These are phyloP conservation scores for Heliornis fulica DNA, from an alignment of 2,113 vertebrate genomes.

Conservation along the genomic window DNA sequence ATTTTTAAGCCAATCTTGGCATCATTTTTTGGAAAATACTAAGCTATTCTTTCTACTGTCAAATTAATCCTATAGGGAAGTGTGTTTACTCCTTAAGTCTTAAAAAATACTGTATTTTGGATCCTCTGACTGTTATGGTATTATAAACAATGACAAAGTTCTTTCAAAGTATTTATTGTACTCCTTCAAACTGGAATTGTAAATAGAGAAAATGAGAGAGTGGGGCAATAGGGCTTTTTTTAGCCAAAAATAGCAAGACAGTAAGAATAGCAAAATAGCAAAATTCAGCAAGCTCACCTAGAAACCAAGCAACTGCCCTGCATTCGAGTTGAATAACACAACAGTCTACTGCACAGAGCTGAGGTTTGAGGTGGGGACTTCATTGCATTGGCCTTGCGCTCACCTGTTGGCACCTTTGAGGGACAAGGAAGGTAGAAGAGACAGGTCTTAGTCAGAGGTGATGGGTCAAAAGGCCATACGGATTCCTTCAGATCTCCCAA, in stretches of 20 bases:
- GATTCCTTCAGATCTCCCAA: neutral
- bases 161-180: neutral
- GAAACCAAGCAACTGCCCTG: neutral
- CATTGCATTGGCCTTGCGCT: rapidly evolving
- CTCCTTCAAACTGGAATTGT: neutral
- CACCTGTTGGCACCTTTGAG: neutral
- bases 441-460: neutral
- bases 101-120: neutral
- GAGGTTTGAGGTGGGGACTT: neutral
- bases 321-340: neutral
- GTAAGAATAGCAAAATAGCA: neutral
- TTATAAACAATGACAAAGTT: neutral
- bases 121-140: neutral
- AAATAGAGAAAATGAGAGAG: neutral
- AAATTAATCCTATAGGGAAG: neutral
- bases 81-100: neutral
- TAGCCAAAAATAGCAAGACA: neutral
- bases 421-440: neutral
- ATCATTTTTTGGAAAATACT: neutral
- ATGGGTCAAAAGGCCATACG: neutral
- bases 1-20: neutral
- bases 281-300: neutral
- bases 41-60: neutral
- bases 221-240: neutral
- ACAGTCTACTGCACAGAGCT: neutral